Conservation (phyloP, 2,113 vertebrate species). For the Numida meleagris region DNA sequence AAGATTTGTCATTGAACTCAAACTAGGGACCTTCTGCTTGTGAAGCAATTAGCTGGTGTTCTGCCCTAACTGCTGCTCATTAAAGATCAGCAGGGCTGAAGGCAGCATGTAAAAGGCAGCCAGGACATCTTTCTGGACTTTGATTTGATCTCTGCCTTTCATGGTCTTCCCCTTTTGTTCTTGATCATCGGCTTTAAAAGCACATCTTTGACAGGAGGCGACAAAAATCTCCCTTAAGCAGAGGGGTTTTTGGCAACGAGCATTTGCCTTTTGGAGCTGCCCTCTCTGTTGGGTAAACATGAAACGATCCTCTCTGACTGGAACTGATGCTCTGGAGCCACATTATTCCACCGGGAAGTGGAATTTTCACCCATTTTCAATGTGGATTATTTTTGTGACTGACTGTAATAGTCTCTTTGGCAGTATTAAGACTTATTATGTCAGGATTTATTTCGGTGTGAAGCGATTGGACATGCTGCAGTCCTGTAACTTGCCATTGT, state of each 20-base stretch:
- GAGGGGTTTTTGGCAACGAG: background rate
- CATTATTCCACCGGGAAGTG: slow-evolving; percentile 28
- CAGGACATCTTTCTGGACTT: background rate
- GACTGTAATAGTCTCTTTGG: slow-evolving; percentile 67
- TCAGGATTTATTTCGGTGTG: slow-evolving; percentile 55
- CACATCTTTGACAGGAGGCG: background rate
- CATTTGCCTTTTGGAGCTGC: slow-evolving; percentile 12
- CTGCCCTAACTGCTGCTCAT: background rate
- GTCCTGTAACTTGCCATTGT: background rate
- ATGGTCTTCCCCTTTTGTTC: background rate
- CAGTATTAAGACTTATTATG: slow-evolving; percentile 60
- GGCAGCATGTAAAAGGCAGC: background rate
- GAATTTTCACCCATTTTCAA: slow-evolving; percentile 31
- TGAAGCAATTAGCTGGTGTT: background rate
- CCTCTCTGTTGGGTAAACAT: slow-evolving; percentile 22
- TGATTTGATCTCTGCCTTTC: slow-evolving; percentile 19
- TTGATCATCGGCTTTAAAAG: background rate
- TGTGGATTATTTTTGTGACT: slow-evolving; percentile 62
- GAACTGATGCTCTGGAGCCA: slow-evolving; percentile 49
- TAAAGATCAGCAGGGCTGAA: background rate
- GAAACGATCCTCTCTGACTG: slow-evolving; percentile 27
- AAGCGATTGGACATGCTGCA: slow-evolving; percentile 29
- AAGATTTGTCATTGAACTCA: background rate
- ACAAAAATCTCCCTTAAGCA: background rate
- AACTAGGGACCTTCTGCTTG: background rate